Evolutionary conservation across 2,113 vertebrate genomes (phyloP).

Genomic region (Melierax canorus): DNA sequence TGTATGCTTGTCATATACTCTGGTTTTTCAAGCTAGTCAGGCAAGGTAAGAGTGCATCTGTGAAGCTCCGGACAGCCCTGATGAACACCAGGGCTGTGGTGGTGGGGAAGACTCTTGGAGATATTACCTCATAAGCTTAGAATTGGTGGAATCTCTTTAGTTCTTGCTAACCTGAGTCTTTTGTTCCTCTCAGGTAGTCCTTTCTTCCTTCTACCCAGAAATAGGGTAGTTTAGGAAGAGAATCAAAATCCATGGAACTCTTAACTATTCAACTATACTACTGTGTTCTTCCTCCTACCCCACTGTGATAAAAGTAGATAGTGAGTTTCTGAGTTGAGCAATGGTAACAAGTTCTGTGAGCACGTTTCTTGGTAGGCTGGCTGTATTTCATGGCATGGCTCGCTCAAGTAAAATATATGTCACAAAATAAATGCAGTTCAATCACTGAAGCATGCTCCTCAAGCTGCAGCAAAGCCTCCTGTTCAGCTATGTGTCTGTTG

Average conservation of each 20-base stretch:
- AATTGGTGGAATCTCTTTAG: not conserved
- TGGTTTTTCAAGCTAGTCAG: not conserved
- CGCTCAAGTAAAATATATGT: not conserved
- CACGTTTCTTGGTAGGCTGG: not conserved
- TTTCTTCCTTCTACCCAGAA: not conserved
- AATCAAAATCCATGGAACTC: not conserved
- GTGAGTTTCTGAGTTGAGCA: not conserved
- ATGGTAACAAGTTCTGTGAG: not conserved
- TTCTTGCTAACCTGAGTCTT: not conserved
- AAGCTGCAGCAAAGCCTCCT: not conserved
- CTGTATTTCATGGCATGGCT: not conserved
- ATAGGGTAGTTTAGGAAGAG: not conserved
- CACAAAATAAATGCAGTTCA: not conserved
- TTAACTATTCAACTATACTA: not conserved
- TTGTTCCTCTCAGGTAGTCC: not conserved
- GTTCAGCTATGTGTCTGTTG: not conserved
- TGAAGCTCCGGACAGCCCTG: not conserved
- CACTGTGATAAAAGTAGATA: not conserved
- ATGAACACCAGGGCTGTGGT: not conserved
- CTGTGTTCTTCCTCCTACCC: not conserved
- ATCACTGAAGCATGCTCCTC: not conserved
- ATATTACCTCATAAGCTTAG: not conserved
- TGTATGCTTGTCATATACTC: fast-evolving
- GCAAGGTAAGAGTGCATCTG: not conserved
- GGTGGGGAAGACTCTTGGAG: not conserved